phyloP scores from a whole-genome alignment of 2,797 vertebrate genomes.

The Limosa lapponica region DNA sequence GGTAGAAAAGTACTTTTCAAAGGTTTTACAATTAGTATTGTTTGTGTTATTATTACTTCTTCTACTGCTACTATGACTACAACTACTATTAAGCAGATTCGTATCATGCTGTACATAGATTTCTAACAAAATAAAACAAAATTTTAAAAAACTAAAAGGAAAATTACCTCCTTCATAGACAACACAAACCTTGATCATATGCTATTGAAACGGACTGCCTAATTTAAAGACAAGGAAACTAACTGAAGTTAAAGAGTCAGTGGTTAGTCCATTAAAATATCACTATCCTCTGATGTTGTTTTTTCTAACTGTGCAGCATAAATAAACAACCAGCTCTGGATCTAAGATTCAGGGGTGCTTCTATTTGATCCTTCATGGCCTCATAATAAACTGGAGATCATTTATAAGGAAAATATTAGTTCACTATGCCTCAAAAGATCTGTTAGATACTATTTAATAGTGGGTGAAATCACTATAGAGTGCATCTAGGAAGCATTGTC shows the following conservation, averaged over 20 bases:
- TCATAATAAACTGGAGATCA: conserved; percentile 44
- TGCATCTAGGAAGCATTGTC: background rate
- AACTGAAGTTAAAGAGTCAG: background rate
- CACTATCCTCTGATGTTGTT: background rate
- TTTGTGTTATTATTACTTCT: background rate
- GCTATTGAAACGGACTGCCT: background rate
- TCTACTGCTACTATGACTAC: background rate
- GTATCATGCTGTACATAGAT: background rate
- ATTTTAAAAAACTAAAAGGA: background rate
- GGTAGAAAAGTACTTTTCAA: background rate
- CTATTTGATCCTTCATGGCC: conserved; percentile 47
- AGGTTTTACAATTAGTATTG: background rate
- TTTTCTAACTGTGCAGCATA: conserved; percentile 24
- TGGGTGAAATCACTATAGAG: background rate
- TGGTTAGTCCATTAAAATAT: conserved; percentile 16
- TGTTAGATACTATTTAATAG: conserved; percentile 2
- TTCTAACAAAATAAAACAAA: background rate
- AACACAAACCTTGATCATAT: background rate
- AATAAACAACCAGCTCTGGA: conserved; percentile 24
- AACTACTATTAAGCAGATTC: background rate
- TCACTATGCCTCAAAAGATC: conserved; percentile 12
- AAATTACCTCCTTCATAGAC: background rate
- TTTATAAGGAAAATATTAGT: conserved; percentile 34
- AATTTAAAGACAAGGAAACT: background rate
- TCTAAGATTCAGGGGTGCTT: conserved; percentile 35